Evolutionary conservation across 92 coral and sea anemone species (phyloP), one percentile per base, ranked within the genome.

Genomic region (Heliopora coerulea): DNA sequence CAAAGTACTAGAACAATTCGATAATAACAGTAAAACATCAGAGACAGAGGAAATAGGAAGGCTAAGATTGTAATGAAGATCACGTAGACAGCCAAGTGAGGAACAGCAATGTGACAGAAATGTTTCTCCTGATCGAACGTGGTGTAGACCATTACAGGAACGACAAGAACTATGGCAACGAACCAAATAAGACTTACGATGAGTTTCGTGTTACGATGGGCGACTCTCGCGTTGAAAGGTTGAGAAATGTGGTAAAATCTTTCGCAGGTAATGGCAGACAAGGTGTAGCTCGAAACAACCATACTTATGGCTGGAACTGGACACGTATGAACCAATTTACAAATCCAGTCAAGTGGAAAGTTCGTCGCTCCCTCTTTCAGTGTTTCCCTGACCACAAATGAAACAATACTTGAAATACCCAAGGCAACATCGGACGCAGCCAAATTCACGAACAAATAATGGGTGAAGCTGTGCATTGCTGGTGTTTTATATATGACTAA

Each of bases 401-500:
- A 44, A 18, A 67, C 42, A 35, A 67, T 67, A 67, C 74, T 67
- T 17, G 74, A 67, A 17, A 67, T 3, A 10, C 39, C 59, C 30
- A 66, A 44, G 1, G 58, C 35, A 10, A 66, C 57, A 46, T 66
- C 73, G 29, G 73, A 66, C 0, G 20, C 59, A 31, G 59, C 58
- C 37, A 67, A 20, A 23, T 44, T 67, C 24, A 67, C 24, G 25
- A 67, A 49, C 19, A 44, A 56, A 48, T 66, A 66, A 44, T 67
- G 74, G 19, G 74, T 67, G 21, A 67, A 67, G n/a, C 54, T 67
- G 25, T 67, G 59, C 74, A 67, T 67, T 23, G 21, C 34, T 28
- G 59, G 59, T 1, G 73, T 66, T 66, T 66, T 46, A 54, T 25
- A 44, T 18, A 29, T 67, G 4, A 67, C 74, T 39, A 44, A 35